These are phyloP conservation scores for Choristoneura rosaceana DNA, from an alignment of 2,888 invertebrate genomes.

Conservation along the genomic window DNA sequence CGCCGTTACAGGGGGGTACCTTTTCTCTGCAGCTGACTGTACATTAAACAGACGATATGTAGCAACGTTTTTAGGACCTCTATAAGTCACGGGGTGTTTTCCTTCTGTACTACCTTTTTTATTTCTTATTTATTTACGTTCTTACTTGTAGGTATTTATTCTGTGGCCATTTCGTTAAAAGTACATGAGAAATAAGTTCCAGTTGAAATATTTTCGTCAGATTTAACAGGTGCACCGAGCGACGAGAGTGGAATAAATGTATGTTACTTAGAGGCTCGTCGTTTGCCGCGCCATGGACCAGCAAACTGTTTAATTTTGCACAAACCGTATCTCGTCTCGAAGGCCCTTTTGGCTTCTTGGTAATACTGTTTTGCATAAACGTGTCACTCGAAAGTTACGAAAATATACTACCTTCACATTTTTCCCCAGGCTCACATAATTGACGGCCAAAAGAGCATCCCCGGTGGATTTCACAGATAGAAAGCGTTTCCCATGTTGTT, in stretches of 20 bases:
- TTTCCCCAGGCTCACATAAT: conserved; percentile 28
- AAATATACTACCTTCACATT: conserved; percentile 29
- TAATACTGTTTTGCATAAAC: conserved; percentile 38
- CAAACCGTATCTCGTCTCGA: conserved; percentile 23
- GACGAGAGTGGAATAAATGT: conserved; percentile 15
- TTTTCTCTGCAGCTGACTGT: too few species aligned
- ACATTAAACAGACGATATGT: conserved; percentile 22
- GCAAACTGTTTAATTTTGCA: conserved; percentile 24
- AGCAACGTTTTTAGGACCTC: neutral
- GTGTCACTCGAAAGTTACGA: conserved; percentile 25
- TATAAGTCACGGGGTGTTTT: conserved; percentile 1
- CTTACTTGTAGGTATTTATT: too few species aligned
- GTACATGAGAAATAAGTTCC: neutral
- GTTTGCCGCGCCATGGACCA: conserved; percentile 14
- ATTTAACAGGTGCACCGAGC: conserved; percentile 18
- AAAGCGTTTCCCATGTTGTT: neutral
- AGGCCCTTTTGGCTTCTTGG: conserved; percentile 27
- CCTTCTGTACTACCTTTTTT: neutral
- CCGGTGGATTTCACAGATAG: conserved; percentile 7
- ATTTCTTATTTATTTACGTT: too few species aligned
- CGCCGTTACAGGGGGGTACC: too few species aligned
- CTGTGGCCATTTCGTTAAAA: conserved; percentile 4
- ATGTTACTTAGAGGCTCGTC: conserved; percentile 23
- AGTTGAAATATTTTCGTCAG: conserved; percentile 5
- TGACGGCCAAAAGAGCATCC: conserved; percentile 29